Percentiles rank a stretch among this genome's conserved stretches.
Evolutionary conservation across 2,113 vertebrate genomes (phyloP).

Genomic region (Phalacrocorax carbo): DNA sequence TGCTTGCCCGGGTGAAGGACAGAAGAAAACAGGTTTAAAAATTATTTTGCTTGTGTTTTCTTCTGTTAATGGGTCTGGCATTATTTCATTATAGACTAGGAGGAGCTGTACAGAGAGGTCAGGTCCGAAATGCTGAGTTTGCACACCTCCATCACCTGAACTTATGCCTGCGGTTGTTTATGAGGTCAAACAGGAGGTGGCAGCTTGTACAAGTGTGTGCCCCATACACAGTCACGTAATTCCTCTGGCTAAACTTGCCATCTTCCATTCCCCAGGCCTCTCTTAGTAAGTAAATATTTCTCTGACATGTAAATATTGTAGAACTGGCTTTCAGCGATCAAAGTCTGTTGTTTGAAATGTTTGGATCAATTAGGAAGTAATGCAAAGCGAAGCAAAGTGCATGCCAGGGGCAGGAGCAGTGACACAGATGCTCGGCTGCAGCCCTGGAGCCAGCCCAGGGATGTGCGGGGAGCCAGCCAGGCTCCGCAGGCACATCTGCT

Average conservation of each 20-base stretch:
- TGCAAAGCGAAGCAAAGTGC: rapidly evolving
- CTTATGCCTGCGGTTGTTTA: background rate
- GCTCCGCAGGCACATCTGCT: background rate
- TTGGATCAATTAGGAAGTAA: background rate
- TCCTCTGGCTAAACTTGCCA: background rate
- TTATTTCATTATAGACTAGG: background rate
- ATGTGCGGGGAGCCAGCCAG: background rate
- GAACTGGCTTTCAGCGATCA: background rate
- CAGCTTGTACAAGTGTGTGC: background rate
- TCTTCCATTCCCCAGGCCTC: background rate
- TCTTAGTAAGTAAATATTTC: background rate
- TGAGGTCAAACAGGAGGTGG: background rate
- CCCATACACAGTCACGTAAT: rapidly evolving
- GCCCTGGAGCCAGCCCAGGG: rapidly evolving
- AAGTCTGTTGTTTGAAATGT: background rate
- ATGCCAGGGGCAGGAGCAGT: rapidly evolving
- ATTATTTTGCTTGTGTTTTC: background rate
- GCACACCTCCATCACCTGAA: background rate
- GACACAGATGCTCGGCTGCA: rapidly evolving
- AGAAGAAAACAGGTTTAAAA: background rate
- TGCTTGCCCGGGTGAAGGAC: background rate
- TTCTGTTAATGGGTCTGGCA: background rate
- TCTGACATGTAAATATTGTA: background rate
- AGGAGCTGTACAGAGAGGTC: background rate
- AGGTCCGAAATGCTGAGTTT: too few relatives aligned